Conservation (phyloP, 1,140 invertebrate genomes). For the Linepithema humile region DNA sequence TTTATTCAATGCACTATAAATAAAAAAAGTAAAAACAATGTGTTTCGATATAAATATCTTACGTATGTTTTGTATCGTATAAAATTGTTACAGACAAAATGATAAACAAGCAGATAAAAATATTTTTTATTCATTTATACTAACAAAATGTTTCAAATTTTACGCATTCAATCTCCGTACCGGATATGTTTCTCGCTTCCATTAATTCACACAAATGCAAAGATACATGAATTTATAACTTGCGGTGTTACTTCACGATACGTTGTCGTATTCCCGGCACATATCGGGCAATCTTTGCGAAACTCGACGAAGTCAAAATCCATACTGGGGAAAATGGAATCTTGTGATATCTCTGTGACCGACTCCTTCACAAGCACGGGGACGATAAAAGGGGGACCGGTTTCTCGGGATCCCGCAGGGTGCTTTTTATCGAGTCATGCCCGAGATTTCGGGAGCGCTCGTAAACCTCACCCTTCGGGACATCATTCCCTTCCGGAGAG, state of each 20-base stretch:
- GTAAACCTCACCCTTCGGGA: conserved; percentile 66
- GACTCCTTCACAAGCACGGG: conserved; percentile 49
- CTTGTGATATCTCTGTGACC: conserved; percentile 56
- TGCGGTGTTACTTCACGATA: not conserved
- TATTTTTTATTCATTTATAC: no score
- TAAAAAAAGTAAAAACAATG: no score
- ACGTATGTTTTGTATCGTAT: no score
- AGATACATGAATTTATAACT: not conserved
- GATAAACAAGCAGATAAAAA: no score
- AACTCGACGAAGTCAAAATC: conserved; percentile 24
- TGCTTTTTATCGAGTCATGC: conserved; percentile 67
- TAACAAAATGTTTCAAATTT: no score
- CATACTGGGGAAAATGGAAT: conserved; percentile 45
- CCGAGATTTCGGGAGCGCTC: conserved; percentile 61
- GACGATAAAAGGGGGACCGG: conserved; percentile 55
- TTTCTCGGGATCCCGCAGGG: conserved; percentile 8
- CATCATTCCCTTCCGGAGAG: conserved; percentile 17
- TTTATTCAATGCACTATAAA: no score
- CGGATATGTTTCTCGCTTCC: not conserved
- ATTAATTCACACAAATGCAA: conserved; percentile 10
- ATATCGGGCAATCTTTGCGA: not conserved
- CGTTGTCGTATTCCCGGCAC: not conserved
- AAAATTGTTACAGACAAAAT: no score
- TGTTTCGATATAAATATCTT: no score
- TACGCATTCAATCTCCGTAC: not conserved